Conservation (phyloP, 1,140 invertebrate species). For the Hyposmocoma kahamanoa region DNA sequence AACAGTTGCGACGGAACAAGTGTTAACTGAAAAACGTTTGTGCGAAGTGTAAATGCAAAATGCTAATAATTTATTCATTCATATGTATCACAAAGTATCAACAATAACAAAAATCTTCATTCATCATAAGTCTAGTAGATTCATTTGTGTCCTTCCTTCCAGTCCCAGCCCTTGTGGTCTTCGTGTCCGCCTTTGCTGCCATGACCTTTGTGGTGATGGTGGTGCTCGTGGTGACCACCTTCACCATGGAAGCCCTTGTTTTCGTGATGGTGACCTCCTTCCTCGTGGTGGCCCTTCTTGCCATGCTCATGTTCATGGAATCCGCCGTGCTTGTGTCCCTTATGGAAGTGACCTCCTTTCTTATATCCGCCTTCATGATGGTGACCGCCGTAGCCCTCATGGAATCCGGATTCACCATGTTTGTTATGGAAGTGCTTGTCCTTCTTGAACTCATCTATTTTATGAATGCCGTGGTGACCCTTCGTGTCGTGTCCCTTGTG, state of each 20-base stretch:
- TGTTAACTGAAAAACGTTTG: too few species aligned
- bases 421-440: conserved; percentile 82
- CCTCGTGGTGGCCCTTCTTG: conserved; percentile 80
- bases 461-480: conserved; percentile 84
- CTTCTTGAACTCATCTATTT: conserved; percentile 80
- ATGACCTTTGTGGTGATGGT: conserved; percentile 75
- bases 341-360: conserved; percentile 80
- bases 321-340: conserved; percentile 77
- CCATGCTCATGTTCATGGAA: conserved; percentile 80
- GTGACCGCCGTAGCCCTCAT: conserved; percentile 77
- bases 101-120: conserved; percentile 53
- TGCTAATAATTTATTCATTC: too few species aligned
- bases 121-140: conserved; percentile 14
- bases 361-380: conserved; percentile 79
- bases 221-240: conserved; percentile 73
- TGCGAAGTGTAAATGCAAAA: too few species aligned
- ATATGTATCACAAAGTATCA: conserved; percentile 65
- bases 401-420: conserved; percentile 82
- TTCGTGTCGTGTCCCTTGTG: conserved; percentile 86
- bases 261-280: conserved; percentile 73
- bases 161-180: conserved; percentile 70
- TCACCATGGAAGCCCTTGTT: conserved; percentile 68
- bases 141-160: conserved; percentile 69
- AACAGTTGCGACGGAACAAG: too few species aligned
- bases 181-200: conserved; percentile 77